A percentile compares a stretch with the other conserved stretches of the same genome.
phyloP scores from a whole-genome alignment of 2,797 vertebrate species.

The Tolypeutes matacus region DNA sequence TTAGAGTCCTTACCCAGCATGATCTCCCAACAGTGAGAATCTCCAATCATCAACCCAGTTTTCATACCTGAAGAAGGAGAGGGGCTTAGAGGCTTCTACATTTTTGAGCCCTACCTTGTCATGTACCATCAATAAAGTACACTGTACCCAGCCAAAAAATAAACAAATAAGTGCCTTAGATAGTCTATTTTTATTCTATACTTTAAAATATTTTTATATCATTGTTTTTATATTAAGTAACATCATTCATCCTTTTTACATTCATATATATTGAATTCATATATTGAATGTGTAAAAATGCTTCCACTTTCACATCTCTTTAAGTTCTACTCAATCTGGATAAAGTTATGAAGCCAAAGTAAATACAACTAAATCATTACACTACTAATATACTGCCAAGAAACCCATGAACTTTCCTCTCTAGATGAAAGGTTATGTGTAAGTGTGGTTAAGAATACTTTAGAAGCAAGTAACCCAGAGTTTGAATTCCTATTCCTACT shows the following conservation, averaged over 20 bases:
- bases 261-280: conserved; percentile 36
- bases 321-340: neutral
- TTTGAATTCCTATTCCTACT: neutral
- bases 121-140: no score
- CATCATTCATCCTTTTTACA: neutral
- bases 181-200: neutral
- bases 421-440: neutral
- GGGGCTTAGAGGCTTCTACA: no score
- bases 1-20: no score
- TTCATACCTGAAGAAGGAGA: no score
- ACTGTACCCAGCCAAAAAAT: no score
- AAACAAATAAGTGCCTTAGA: no score
- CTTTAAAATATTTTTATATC: neutral
- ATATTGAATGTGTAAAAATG: neutral
- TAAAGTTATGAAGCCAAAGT: neutral
- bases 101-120: no score
- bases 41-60: no score
- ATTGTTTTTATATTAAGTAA: neutral
- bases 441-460: neutral
- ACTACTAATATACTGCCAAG: neutral
- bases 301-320: neutral
- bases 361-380: neutral
- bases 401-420: neutral
- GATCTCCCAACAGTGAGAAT: no score
- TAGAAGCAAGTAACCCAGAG: neutral